Base-by-base conservation (phyloP, 2,797 vertebrate genomes). In the Tympanoctomys barrerae region DNA sequence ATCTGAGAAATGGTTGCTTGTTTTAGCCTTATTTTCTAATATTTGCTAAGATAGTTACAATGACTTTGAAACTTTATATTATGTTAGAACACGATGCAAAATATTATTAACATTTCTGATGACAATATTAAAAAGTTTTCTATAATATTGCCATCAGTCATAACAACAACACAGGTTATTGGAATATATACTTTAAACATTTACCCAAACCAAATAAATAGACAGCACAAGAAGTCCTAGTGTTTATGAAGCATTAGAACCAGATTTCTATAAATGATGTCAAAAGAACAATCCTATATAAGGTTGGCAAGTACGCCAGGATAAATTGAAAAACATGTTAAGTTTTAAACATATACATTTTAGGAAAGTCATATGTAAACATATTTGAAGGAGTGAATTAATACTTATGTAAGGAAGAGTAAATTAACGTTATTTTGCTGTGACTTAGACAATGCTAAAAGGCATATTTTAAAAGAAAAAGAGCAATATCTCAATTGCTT, bases 31-130 rank as follows among this genome's bases (percentile, higher is more conserved):
- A 33, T 18, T 24, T 92, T 85, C 33, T 36, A 54, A 94, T 91
- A 33, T 96, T 95, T 91, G 12, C 66, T 88, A 87, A 93, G 78
- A 92, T 95, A 95, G 84, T 93, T 95, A 26, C 22, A 86, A 66
- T 84, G 88, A 83, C 62, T 89, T 81, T 95, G 26, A 92, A 96
- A 70, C 52, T 86, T 93, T 75, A 86, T 90, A 79, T 95, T 93
- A 73, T 71, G 93, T 73, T 91, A 64, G 88, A 96, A 80, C 54
- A 82, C 66, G 59, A 77, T 83, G 75, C 73, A 83, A 95, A 94
- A 93, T 92, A 75, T 61, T 96, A 95, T 79, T 96, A 90, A 93
- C 52, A 88, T 96, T 97, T 95, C 42, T 94, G 86, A 71, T 87
- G 90, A 93, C 93, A 93, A 83, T 90, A 90, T 83, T 94, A 95